Conservation (phyloP, 2,797 vertebrate species). For the Acanthurus tractus region DNA sequence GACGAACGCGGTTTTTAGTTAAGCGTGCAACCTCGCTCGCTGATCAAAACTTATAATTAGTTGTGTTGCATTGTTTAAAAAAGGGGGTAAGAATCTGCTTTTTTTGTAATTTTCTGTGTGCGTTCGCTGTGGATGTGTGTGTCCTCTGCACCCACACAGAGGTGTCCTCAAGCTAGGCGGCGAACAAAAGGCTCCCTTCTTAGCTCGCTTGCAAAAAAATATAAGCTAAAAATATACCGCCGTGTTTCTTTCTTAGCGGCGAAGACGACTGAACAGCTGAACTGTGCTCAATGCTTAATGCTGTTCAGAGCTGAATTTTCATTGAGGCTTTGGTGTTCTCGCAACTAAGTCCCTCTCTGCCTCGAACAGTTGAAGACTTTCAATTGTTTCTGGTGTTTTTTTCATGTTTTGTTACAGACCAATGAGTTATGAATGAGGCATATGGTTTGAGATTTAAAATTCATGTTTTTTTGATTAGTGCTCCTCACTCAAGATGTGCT, state of each 20-base stretch:
- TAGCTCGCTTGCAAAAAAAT: conserved; percentile 17
- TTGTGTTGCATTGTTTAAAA: background rate
- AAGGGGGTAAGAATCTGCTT: no score
- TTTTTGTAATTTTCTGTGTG: background rate
- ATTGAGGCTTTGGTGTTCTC: conserved; percentile 29
- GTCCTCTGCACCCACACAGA: conserved; percentile 18
- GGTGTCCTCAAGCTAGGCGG: conserved; percentile 17
- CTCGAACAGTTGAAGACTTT: conserved; percentile 29
- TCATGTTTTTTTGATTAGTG: conserved; percentile 55
- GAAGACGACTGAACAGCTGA: conserved; percentile 19
- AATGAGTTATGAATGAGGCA: conserved; percentile 51
- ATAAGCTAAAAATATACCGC: conserved; percentile 36
- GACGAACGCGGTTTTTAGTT: background rate
- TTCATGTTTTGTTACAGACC: conserved; percentile 36
- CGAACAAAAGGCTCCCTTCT: conserved; percentile 36
- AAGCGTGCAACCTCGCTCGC: background rate
- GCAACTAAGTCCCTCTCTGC: conserved; percentile 5
- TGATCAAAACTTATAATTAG: background rate
- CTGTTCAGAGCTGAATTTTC: conserved; percentile 25
- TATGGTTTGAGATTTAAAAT: conserved; percentile 50
- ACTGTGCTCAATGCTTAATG: conserved; percentile 22
- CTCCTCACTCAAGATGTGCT: conserved; percentile 15
- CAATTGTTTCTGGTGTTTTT: conserved; percentile 27
- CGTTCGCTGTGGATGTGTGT: background rate
- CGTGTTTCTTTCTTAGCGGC: background rate